phyloP scores from a whole-genome alignment of 1,140 invertebrate genomes.

The Oryctes rhinoceros region DNA sequence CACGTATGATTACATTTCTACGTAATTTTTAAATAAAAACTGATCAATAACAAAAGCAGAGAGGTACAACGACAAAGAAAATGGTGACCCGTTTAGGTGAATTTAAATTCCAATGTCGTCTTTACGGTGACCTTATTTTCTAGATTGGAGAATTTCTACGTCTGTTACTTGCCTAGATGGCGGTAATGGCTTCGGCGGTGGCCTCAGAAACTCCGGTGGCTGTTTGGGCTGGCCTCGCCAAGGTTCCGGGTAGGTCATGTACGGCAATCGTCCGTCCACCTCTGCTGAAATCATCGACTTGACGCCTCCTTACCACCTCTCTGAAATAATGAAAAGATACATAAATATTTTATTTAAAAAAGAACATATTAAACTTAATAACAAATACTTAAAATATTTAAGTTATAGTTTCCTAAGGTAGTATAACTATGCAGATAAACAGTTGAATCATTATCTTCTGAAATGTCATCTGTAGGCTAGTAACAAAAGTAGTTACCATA shows the following conservation, averaged over 20 bases:
- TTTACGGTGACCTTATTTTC: constrained; percentile 28
- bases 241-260: constrained; percentile 60
- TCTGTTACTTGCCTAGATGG: background rate
- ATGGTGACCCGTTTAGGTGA: background rate
- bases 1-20: too few relatives aligned
- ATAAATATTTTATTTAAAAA: too few relatives aligned
- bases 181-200: constrained; percentile 57
- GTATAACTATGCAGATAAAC: too few relatives aligned
- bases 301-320: constrained; percentile 17
- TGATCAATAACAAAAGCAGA: background rate
- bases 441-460: too few relatives aligned
- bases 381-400: too few relatives aligned
- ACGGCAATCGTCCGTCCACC: constrained; percentile 59
- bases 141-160: background rate
- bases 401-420: too few relatives aligned
- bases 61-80: background rate
- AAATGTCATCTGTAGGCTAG: too few relatives aligned
- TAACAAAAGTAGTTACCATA: too few relatives aligned
- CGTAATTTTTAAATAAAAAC: too few relatives aligned
- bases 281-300: constrained; percentile 61
- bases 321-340: background rate
- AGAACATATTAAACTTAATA: background rate
- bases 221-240: constrained; percentile 58
- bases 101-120: background rate
- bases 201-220: constrained; percentile 57